phyloP scores from a whole-genome alignment of 2,888 invertebrate species.

The Thyatira batis region DNA sequence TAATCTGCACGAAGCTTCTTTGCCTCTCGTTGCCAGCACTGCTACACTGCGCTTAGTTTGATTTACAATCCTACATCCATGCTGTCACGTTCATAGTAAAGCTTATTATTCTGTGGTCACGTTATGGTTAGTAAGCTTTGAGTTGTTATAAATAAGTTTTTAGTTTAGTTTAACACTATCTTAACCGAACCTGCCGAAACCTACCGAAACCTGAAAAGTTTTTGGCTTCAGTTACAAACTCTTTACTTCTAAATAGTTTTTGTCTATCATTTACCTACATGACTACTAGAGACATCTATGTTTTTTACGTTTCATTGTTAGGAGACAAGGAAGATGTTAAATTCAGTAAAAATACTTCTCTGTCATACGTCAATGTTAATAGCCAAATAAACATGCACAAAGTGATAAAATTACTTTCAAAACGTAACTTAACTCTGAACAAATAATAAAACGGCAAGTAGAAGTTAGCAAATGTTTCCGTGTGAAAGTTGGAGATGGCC shows the following conservation, averaged over 20 bases:
- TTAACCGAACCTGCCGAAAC: too few relatives aligned
- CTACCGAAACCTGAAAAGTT: too few relatives aligned
- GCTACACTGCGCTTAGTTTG: slow-evolving; percentile 31
- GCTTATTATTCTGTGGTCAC: neutral
- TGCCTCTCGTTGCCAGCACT: slow-evolving; percentile 24
- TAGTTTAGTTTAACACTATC: too few relatives aligned
- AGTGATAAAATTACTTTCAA: slow-evolving; percentile 1
- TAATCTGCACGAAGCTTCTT: slow-evolving; percentile 50
- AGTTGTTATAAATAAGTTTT: too few relatives aligned
- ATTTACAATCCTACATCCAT: neutral
- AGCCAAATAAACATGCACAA: neutral
- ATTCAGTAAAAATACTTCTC: neutral
- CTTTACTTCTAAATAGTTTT: too few relatives aligned
- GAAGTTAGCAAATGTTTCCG: slow-evolving; percentile 37
- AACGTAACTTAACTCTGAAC: slow-evolving; percentile 28
- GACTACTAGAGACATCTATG: too few relatives aligned
- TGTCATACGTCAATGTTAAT: neutral
- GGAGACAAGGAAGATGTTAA: neutral
- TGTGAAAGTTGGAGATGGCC: slow-evolving; percentile 37
- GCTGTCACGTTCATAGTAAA: neutral
- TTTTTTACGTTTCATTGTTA: neutral
- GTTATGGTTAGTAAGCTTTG: neutral
- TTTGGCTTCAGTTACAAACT: too few relatives aligned
- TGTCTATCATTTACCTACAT: too few relatives aligned
- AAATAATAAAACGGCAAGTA: slow-evolving; percentile 42